Percentiles rank a stretch among this genome's conserved stretches.
Conservation (phyloP, 2,888 invertebrate genomes). For the Leptinotarsa tumamoca region DNA sequence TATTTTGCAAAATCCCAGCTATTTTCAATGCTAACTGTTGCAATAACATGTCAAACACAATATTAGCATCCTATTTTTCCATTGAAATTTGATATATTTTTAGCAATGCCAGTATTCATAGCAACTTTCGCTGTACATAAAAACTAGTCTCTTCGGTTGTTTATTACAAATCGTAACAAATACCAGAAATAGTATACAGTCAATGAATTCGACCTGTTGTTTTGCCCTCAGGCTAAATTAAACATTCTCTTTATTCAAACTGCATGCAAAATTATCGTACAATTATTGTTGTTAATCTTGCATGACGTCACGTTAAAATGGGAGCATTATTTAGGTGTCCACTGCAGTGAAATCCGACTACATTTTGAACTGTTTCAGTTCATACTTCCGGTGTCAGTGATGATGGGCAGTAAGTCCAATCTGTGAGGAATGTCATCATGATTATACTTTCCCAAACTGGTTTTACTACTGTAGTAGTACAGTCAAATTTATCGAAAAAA, state of each 20-base stretch:
- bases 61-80: background rate
- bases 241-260: background rate
- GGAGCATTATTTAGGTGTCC: background rate
- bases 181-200: background rate
- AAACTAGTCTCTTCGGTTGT: background rate
- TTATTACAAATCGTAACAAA: background rate
- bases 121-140: background rate
- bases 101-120: background rate
- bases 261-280: conserved; percentile 1
- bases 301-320: background rate
- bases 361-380: conserved; percentile 1
- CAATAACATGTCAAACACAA: no score
- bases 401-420: background rate
- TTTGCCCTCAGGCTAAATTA: conserved; percentile 1
- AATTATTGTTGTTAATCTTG: conserved; percentile 3
- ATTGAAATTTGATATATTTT: background rate
- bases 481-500: no score
- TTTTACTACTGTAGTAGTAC: background rate
- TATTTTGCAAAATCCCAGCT: no score
- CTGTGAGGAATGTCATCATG: background rate
- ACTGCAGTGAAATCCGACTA: background rate
- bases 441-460: background rate
- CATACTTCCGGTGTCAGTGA: background rate
- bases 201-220: conserved; percentile 5
- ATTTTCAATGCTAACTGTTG: no score